Evolutionary conservation across 2,888 invertebrate genomes (phyloP).

Genomic region (Nymphalis urticae): DNA sequence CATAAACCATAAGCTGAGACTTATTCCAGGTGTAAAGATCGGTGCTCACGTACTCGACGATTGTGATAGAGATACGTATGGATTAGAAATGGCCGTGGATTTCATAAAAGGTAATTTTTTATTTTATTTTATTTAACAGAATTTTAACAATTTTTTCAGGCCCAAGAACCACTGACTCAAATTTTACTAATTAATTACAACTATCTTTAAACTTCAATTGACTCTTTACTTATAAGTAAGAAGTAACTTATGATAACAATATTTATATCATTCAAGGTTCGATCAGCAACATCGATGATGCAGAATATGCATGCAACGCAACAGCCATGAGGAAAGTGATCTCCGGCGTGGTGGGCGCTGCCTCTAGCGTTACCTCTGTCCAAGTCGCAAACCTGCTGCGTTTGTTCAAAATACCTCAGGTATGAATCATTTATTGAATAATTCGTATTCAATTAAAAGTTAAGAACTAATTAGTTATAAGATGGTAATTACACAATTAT

Average conservation of each 20-base stretch:
- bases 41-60: constrained; percentile 96
- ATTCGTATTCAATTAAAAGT: too few species aligned
- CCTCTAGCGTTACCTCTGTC: constrained; percentile 96
- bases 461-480: too few species aligned
- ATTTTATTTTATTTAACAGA: too few species aligned
- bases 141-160: too few species aligned
- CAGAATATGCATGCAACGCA: constrained; percentile 93
- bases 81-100: constrained; percentile 96
- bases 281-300: constrained; percentile 96
- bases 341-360: constrained; percentile 68
- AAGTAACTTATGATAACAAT: too few species aligned
- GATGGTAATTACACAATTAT: too few species aligned
- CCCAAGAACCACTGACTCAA: too few species aligned
- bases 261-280: constrained; percentile 84
- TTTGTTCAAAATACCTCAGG: constrained; percentile 94
- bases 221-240: too few species aligned
- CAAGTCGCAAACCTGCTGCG: constrained; percentile 92
- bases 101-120: constrained; percentile 92
- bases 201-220: too few species aligned
- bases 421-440: constrained; percentile 36
- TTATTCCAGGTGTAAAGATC: constrained; percentile 89
- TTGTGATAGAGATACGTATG: constrained; percentile 97
- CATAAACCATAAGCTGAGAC: constrained; percentile 84
- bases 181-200: too few species aligned
- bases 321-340: constrained; percentile 90